Base-by-base conservation (phyloP, 2,113 vertebrate species). In the Ptychochromis oligacanthus region DNA sequence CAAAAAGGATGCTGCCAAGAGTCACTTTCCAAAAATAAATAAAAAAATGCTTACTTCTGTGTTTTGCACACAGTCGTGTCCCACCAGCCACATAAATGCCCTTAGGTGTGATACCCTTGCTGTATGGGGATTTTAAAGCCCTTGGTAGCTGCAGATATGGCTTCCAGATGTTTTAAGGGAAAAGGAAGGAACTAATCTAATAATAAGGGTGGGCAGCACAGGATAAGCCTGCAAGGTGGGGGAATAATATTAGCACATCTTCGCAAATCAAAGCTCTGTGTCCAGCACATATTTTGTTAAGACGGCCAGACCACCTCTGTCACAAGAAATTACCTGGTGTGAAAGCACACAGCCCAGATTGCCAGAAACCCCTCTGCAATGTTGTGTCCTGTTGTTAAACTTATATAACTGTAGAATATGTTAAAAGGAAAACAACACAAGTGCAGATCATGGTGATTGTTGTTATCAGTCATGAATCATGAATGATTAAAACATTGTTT, bases 81-180 rank as follows among this genome's bases (percentile, higher is more conserved):
- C 81, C 81, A 75, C 56, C 77, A 60, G 83, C 82, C 85, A 81
- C 75, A 90, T 86, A 80, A 90, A 88, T 89, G 61, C 76, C 75
- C 85, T 80, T 49, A 55, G 9, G 77, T 62, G 80, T 57, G 20
- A 84, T 88, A 74, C 84, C 87, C 80, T 67, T 83, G 78, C 72
- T 89, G 80, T 81, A 43, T 72, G 77, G 84, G 81, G 31, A 56
- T 87, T 93, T 92, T 82, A 89, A 89, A 81, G 34, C 76, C 75
- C 80, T 65, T 82, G 86, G 84, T 92, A 91, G 88, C 74, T 76
- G 87, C 74, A 82, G 88, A 90, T 93, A 93, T 94, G 81, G 84
- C 82, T 95, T 95, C 92, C 94, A 95, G 93, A 95, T 95, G 85
- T 87, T 91, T 91, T 93, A 59, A 65, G 78, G 67, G 80, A 81